Base-by-base conservation (phyloP, 1,140 invertebrate species). In the Temnothorax curvispinosus region DNA sequence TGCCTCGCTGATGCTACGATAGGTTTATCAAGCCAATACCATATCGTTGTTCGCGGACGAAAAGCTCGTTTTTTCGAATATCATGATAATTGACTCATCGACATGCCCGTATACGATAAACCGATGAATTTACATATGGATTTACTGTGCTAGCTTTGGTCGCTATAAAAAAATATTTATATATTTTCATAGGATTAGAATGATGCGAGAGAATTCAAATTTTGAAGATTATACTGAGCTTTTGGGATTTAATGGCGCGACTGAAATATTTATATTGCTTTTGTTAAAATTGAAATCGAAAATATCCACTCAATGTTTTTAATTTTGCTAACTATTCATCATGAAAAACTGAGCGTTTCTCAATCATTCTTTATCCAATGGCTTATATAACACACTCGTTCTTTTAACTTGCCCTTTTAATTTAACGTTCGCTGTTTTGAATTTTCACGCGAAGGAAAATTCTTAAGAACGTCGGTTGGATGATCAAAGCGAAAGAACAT, bases 21-120 rank as follows among this genome's bases (percentile, higher is more conserved):
- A 84, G 58, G 69, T 82, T 82, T 84, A 75, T 84, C 69, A 74
- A 60, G 54, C 54, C 80, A 74, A 75, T 74, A 71, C 54, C 52
- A 54, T 54, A 54, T 60, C 64, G 67, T 52, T 81, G 65, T 69
- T 4, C 52, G 38, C 65, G 78, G 32, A 60, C 69, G 60, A 84
- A 75, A 56, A 50, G 69, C 54, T 62, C 69, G 69, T 41, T 50
- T 44, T 56, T 84, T 84, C 54, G 44, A 74, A 58, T 74, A 75
- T 75, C 67, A 47, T 38, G 80, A 84, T 75, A 84, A 84, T 84
- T 58, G 80, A 7, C 47, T 84, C 41, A 38, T 81, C 78, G 78
- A 81, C 65, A 71, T 81, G 21, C 21, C 15, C 65, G 38, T 35
- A 52, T 27, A 67, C 62, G 35, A 44, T 21, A 13, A 44, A 58